Conservation (phyloP, 2,113 vertebrate species). For the Brienomyrus brachyistius region DNA sequence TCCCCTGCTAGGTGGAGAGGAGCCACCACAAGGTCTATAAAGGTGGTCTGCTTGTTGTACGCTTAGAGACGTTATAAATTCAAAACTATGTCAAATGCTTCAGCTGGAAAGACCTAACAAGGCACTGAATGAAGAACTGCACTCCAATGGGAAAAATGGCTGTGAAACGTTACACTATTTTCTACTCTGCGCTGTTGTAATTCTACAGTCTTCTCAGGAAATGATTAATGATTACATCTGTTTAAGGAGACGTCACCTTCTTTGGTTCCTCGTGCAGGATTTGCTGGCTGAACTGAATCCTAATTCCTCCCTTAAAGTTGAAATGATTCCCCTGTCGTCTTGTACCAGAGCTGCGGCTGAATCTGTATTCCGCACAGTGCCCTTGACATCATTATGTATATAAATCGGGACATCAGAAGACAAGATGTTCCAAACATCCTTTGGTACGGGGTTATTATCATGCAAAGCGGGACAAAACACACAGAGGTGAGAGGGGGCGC, state of each 20-base stretch:
- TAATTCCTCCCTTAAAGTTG: background rate
- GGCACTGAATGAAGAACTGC: background rate
- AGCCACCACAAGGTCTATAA: background rate
- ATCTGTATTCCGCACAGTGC: background rate
- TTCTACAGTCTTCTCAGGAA: background rate
- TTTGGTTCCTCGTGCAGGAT: background rate
- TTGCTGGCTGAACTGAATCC: background rate
- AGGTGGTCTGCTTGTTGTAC: background rate
- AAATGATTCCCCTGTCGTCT: background rate
- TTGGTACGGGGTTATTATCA: background rate
- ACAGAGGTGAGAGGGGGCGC: background rate
- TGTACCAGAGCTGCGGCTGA: background rate
- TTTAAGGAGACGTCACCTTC: background rate
- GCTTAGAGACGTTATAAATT: background rate
- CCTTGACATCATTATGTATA: conserved; percentile 3
- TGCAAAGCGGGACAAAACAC: background rate
- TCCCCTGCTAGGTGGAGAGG: background rate
- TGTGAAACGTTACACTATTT: background rate
- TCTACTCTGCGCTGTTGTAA: background rate
- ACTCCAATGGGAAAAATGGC: background rate
- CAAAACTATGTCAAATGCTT: background rate
- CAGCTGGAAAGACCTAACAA: background rate
- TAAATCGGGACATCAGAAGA: conserved; percentile 7
- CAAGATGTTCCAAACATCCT: conserved; percentile 10
- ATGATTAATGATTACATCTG: background rate